Percentiles rank a stretch among this genome's conserved stretches.
Evolutionary conservation across 2,888 invertebrate species (phyloP).

Genomic region (Napeogenes inachia): DNA sequence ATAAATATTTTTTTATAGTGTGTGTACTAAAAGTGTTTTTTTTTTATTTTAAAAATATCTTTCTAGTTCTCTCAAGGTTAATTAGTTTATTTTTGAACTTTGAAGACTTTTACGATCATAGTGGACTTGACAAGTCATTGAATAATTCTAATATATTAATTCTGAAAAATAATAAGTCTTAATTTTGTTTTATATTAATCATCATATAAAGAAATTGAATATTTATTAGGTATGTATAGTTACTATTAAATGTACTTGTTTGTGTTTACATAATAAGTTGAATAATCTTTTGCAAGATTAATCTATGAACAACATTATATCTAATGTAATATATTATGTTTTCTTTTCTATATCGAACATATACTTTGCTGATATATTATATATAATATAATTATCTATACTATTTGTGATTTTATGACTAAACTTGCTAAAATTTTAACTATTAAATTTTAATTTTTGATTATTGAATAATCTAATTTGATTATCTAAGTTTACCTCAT

Average conservation of each 20-base stretch:
- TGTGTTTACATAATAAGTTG: constrained; percentile 57
- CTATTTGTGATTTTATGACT: too few species aligned
- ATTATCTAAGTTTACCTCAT: too few species aligned
- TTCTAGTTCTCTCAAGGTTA: neutral
- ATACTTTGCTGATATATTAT: too few species aligned
- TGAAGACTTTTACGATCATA: constrained; percentile 30
- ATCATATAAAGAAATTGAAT: neutral
- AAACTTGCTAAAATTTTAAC: too few species aligned
- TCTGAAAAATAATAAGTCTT: constrained; percentile 12
- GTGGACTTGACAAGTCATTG: constrained; percentile 41
- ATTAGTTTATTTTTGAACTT: neutral
- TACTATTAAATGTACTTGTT: constrained; percentile 28
- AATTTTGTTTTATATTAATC: neutral
- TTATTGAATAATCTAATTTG: too few species aligned
- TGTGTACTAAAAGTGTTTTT: neutral
- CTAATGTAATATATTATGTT: neutral
- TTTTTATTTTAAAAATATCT: neutral
- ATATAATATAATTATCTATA: too few species aligned
- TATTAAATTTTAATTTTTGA: too few species aligned
- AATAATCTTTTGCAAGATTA: constrained; percentile 11
- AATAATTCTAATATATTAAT: constrained; percentile 25
- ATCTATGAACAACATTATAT: neutral
- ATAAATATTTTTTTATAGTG: neutral
- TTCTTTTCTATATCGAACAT: too few species aligned
- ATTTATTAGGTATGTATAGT: constrained; percentile 33